These are phyloP conservation scores for Isichthys henryi DNA, from an alignment of 2,113 vertebrate species.

Conservation along the genomic window DNA sequence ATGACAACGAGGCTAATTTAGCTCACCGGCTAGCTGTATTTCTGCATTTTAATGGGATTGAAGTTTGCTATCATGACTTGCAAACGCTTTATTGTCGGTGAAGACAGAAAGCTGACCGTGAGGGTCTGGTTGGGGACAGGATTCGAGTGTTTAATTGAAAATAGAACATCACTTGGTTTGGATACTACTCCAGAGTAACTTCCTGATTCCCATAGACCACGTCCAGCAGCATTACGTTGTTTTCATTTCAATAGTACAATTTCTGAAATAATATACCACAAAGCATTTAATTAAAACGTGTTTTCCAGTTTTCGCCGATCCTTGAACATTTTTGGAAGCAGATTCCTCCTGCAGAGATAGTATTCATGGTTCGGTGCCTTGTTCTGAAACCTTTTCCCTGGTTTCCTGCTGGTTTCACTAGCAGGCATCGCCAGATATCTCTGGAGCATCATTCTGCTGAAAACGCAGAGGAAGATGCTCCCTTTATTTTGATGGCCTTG, in stretches of 20 bases:
- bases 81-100: background rate
- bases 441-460: background rate
- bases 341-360: background rate
- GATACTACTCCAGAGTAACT: background rate
- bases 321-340: background rate
- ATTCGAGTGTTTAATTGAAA: background rate
- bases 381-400: background rate
- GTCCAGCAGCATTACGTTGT: background rate
- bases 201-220: background rate
- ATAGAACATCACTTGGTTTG: background rate
- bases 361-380: background rate
- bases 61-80: background rate
- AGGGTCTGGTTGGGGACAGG: background rate
- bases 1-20: background rate
- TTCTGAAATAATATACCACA: background rate
- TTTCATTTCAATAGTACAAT: background rate
- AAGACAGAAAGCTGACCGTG: background rate
- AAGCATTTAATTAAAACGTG: background rate
- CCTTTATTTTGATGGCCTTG: background rate
- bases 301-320: background rate
- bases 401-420: background rate
- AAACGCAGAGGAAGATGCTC: background rate
- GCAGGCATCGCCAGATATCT: background rate
- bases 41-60: background rate
- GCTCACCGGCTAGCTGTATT: background rate